phyloP scores from a whole-genome alignment of 2,113 vertebrate species.

The Dromas ardeola region DNA sequence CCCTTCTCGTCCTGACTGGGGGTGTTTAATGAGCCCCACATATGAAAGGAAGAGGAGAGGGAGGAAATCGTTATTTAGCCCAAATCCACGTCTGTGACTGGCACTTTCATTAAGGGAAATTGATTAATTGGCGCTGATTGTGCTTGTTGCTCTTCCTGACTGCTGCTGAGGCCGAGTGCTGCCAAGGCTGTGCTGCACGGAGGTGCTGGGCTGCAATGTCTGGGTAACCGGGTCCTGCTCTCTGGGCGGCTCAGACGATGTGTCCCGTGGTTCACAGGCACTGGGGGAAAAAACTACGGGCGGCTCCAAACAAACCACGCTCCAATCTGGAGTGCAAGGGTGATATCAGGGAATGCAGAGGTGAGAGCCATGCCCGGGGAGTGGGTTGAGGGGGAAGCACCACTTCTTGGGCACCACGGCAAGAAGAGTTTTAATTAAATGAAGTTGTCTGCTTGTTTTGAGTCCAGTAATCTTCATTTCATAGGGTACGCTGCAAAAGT shows the following conservation, averaged over 20 bases:
- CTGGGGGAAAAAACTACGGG: neutral
- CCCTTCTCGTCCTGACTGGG: neutral
- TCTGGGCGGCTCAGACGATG: rapidly evolving
- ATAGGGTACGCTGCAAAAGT: neutral
- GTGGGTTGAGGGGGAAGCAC: neutral
- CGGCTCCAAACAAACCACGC: neutral
- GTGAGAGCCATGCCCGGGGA: rapidly evolving
- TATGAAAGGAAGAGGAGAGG: neutral
- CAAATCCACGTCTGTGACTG: neutral
- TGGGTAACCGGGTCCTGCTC: neutral
- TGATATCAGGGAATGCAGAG: neutral
- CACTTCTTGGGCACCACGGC: neutral
- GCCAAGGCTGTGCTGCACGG: neutral
- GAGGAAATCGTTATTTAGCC: neutral
- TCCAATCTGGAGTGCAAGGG: rapidly evolving
- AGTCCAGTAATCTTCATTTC: neutral
- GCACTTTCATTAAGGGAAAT: neutral
- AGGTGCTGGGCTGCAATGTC: neutral
- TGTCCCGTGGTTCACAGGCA: too few species aligned
- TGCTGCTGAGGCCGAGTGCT: rapidly evolving
- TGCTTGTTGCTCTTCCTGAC: neutral
- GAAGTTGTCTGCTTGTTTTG: neutral
- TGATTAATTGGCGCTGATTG: neutral
- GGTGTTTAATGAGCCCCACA: neutral
- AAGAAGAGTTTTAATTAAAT: neutral